Evolutionary conservation across 2,797 vertebrate genomes (phyloP).

Genomic region (Myotis planiceps): DNA sequence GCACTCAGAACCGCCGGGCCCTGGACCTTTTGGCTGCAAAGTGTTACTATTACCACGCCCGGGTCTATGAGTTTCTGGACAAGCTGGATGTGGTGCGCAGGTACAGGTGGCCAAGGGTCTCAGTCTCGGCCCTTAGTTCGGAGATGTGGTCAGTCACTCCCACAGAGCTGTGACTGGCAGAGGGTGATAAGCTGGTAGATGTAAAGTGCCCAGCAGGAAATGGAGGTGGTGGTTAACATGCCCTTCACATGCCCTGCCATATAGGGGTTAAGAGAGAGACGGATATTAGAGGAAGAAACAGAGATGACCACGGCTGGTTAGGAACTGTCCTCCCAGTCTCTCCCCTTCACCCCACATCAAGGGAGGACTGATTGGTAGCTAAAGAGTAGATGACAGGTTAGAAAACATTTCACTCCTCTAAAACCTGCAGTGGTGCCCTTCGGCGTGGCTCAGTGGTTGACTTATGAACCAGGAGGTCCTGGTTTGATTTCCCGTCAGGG

Average conservation of each 20-base stretch:
- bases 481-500: neutral
- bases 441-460: neutral
- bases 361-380: neutral
- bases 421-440: neutral
- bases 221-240: neutral
- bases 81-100: constrained; percentile 93
- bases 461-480: neutral
- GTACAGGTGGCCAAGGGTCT: constrained; percentile 72
- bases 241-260: rapidly evolving
- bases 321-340: neutral
- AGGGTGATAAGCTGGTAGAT: neutral
- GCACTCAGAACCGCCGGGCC: constrained; percentile 95
- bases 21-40: constrained; percentile 96
- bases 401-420: neutral
- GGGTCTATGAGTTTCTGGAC: constrained; percentile 96
- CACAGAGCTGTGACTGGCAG: neutral
- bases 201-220: neutral
- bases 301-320: neutral
- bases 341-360: neutral
- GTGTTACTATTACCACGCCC: constrained; percentile 97
- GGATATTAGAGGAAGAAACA: neutral
- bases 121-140: no score
- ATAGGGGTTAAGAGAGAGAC: neutral
- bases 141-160: neutral
- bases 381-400: neutral